Base-by-base conservation (phyloP, 53 echinoderm and acorn worm genomes). In the Patiria pectinifera region DNA sequence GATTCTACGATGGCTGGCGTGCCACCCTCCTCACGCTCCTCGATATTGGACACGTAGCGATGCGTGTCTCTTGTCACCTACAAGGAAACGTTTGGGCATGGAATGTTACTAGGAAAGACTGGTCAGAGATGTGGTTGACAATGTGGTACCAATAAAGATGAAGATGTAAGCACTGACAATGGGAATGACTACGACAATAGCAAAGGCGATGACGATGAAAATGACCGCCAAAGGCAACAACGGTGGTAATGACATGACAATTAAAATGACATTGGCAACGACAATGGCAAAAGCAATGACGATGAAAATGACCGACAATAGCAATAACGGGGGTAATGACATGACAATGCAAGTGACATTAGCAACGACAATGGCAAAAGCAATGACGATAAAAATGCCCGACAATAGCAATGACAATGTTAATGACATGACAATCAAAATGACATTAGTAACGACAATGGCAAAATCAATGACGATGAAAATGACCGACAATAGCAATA, bases 1-100 rank as follows among this genome's bases (percentile, higher is more conserved):
- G 98, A 98, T 75, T 98, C 98, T 13, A 96, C 93, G 25, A 98
- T 98, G 25, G 98, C 98, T 14, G 98, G 98, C 2, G 98, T 98
- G 6, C 96, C 98, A 19, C 98, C 98, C 59, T 96, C 98, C 78
- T 98, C 98, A 4, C 98, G 89, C 79, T 94, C 94, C 47, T 98
- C 98, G 71, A 96, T 96, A 78, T 97, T 95, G 19, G 94, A 93
- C 22, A 93, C 53, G 59, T 96, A 98, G 61, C 94, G 94, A 79
- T 98, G 98, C 6, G 95, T 96, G 53, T 98, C 98, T 43, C 96
- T 88, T 0, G 98, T 95, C 21, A 98, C 98, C 98, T 96, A 45
- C 53, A 21, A 43, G 45, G 15, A 80, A 14, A 24, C 23, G 46
- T 5, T 2, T 47, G 72, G 18, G 22, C 5, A 47, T 79, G 62